A percentile compares a stretch with the other conserved stretches of the same genome.
Evolutionary conservation across 2,888 invertebrate species (phyloP).

Genomic region (Aphodius granarius): DNA sequence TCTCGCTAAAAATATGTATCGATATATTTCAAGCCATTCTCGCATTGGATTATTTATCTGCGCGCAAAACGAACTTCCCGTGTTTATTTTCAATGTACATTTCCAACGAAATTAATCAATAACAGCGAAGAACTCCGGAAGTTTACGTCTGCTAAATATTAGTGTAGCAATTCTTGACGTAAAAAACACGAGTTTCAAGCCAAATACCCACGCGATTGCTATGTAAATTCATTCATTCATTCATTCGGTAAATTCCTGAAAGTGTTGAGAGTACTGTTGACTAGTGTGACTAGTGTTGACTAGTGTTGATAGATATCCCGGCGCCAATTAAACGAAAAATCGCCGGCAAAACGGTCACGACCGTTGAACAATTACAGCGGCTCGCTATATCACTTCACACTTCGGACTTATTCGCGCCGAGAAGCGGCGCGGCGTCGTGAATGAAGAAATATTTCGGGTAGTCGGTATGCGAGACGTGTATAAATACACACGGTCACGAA

Average conservation of each 20-base stretch:
- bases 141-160: background rate
- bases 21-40: background rate
- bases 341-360: background rate
- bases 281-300: no score
- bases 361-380: background rate
- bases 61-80: background rate
- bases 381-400: background rate
- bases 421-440: background rate
- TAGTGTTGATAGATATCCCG: background rate
- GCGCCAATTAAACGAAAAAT: background rate
- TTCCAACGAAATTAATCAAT: background rate
- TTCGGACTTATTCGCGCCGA: conserved; percentile 5
- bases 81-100: background rate
- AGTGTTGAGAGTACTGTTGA: no score
- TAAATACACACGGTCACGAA: background rate
- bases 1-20: background rate
- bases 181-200: no score
- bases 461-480: background rate
- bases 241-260: background rate
- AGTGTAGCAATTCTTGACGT: no score
- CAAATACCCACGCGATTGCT: no score
- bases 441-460: conserved; percentile 6
- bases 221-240: background rate
- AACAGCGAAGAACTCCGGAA: background rate
- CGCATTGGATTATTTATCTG: background rate